phyloP scores from a whole-genome alignment of 2,113 vertebrate genomes.

The Camelus bactrianus region DNA sequence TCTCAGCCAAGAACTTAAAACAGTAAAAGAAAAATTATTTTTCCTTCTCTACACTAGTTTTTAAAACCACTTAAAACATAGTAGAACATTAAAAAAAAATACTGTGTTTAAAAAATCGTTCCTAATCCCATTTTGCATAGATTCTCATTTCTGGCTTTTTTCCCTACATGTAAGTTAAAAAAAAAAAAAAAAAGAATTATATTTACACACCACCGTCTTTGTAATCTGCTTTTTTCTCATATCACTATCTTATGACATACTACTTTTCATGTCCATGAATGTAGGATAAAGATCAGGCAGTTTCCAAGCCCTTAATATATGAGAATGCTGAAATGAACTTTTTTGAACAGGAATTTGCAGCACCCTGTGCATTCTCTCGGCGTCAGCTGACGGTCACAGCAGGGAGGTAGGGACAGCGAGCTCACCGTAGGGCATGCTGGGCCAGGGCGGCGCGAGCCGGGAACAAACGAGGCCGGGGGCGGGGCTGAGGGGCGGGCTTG shows the following conservation, averaged over 20 bases:
- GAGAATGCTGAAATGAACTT: background rate
- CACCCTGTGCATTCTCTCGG: background rate
- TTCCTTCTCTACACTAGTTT: background rate
- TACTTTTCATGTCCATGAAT: background rate
- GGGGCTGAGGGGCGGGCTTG: too few relatives aligned
- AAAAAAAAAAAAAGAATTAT: background rate
- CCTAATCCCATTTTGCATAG: background rate
- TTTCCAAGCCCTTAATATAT: background rate
- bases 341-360: background rate
- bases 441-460: rapidly evolving
- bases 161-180: background rate
- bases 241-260: background rate
- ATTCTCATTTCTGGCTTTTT: background rate
- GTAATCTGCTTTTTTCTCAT: background rate
- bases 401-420: background rate
- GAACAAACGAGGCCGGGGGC: background rate
- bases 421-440: background rate
- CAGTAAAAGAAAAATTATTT: background rate
- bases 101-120: background rate
- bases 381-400: rapidly evolving
- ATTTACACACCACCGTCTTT: background rate
- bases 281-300: background rate
- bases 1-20: background rate
- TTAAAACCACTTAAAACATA: background rate
- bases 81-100: slow-evolving; percentile 7